Base-by-base conservation (phyloP, 2,888 invertebrate genomes). In the Synanthedon formicaeformis region DNA sequence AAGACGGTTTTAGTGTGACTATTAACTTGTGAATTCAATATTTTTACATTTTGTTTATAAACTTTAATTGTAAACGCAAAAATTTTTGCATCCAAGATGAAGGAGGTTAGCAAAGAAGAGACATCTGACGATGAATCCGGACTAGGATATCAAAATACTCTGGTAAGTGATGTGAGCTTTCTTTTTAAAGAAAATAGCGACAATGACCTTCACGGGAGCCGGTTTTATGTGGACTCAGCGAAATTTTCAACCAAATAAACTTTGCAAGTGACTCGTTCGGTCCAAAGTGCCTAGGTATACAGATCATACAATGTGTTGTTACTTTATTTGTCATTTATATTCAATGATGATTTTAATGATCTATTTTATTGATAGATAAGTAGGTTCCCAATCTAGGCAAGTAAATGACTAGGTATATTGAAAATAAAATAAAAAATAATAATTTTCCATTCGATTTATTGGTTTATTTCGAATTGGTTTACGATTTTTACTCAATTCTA, bases 81-180 rank as follows among this genome's bases (percentile, higher is more conserved):
- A 66, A 70, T 66, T 67, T 62, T 62, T 60, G 63, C 58, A 61
- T 63, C 60, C 59, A 72, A 61, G 55, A 86, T 86, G 86, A 86
- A 82, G 73, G 73, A 72, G 53, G 56, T 71, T 51, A 68, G 61
- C 52, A 85, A 83, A 58, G 85, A 87, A 14, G 88, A 88, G 58
- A 81, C 76, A 41, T 88, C 86, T 2, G 89, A 90, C 65, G 90
- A 91, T 64, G 90, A 90, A 62, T 84, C 90, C 55, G 92, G 92
- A 55, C 78, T 93, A 67, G 93, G 93, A 52, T 92, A 92, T 66
- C 91, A 92, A 72, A 91, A 91, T 63, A 91, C 92, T 50, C 89
- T 92, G 90, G 91, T 92, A 66, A 91, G 91, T 88, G 49, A 56
- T 55, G 50, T 34, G 57, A 61, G 78, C 78, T 82, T 82, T 78